Base-by-base conservation (phyloP, 1,140 invertebrate genomes). In the Drosophila saltans region DNA sequence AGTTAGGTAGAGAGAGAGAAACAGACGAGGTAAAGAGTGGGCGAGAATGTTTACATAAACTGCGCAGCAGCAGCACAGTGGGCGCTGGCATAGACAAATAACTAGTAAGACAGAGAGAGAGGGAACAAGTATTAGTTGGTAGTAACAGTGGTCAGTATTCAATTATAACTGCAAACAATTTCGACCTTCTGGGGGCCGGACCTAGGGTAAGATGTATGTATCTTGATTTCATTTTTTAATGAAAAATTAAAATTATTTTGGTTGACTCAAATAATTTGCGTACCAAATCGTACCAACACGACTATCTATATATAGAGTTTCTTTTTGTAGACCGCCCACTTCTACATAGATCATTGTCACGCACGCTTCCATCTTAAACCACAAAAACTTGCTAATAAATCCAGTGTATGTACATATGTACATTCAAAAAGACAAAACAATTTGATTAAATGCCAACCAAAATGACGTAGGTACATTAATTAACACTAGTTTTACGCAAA, bases 381-480 rank as follows among this genome's bases (percentile, higher is more conserved):
- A 75, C 75, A 86, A 68, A 81, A 82, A 81, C 24, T 52, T 45
- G 82, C 66, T 85, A 85, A 88, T 77, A 61, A 56, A 41, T 21
- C 11, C 45, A 63, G 66, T 72, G 57, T 16, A 62, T 45, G 36
- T 5, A 24, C 21, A 66, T 16, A 62, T 45, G 36, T 5, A 30
- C 21, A 66, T 45, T 69, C 21, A 59, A 30, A 55, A 68, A 80
- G 52, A 78, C 57, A 63, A 65, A 70, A 79, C 69, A 81, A 48
- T 41, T 86, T 79, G 9, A 78, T 69, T 67, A 66, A 72, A 78
- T 68, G 33, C 72, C 67, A 62, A 68, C 70, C 59, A 64, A 59
- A 69, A 66, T 88, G 83, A 85, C 83, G 83, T 85, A 75, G 75
- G 62, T 63, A 60, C n/a, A 39, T 72, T 8, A 77, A 78, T 84